A percentile compares a stretch with the other conserved stretches of the same genome.
Conservation (phyloP, 2,797 vertebrate species). For the Lepilemur septentrionalis region DNA sequence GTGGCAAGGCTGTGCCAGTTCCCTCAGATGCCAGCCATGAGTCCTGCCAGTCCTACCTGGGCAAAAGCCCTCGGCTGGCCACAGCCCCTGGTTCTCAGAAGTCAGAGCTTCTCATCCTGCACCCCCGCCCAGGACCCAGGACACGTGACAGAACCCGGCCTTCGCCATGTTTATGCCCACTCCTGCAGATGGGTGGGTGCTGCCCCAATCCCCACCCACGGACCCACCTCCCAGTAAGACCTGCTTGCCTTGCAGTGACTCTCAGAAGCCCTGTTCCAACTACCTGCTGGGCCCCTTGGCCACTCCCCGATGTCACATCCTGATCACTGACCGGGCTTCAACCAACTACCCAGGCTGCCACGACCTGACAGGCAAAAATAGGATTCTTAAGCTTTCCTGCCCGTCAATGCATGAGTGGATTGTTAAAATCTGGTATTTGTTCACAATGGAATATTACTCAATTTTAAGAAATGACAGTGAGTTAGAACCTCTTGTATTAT, state of each 20-base stretch:
- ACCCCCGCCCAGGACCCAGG: not conserved
- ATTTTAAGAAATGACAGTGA: too few species aligned
- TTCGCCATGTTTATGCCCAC: not conserved
- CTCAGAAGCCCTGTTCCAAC: not conserved
- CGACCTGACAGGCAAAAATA: fast-evolving
- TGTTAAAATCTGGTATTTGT: too few species aligned
- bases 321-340: not conserved
- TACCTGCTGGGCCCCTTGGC: not conserved
- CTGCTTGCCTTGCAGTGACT: too few species aligned
- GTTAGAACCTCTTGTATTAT: too few species aligned
- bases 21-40: not conserved
- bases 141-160: not conserved
- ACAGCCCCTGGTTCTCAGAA: too few species aligned
- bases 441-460: too few species aligned
- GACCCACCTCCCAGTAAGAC: not conserved
- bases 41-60: not conserved
- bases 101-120: not conserved
- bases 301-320: not conserved
- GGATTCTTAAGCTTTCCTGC: too few species aligned
- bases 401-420: too few species aligned
- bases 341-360: too few species aligned
- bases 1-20: not conserved
- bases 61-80: not conserved
- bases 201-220: not conserved
- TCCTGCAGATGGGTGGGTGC: fast-evolving